Evolutionary conservation across 2,888 invertebrate genomes (phyloP), one percentile per base, ranked within the genome.

Genomic region (Pegoplata infirma): DNA sequence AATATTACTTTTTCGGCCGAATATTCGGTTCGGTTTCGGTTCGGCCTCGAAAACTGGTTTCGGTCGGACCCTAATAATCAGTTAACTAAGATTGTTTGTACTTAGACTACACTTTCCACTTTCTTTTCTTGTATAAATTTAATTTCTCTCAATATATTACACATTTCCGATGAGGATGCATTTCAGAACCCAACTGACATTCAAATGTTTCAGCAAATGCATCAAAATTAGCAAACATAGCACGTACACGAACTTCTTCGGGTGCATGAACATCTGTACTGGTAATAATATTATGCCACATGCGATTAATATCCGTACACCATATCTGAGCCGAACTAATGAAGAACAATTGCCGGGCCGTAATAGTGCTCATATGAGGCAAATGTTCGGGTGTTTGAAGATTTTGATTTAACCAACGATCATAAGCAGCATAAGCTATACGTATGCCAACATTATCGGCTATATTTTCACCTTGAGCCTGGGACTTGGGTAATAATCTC

Each of bases 361-460:
- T 82, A 14, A 83, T 58, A 5, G 25, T 83, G 3, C 82, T 25
- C 68, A 88, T 79, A 3, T 83, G 80, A 0, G 88, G 87, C 47
- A 88, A 36, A 58, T 72, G 61, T 32, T 79, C 79, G 2, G 67
- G 66, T 0, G 69, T 71, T 76, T 87, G n/a, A 53, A 76, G 7
- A 6, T 74, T 58, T 66, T 81, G 25, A 58, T 49, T 55, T n/a
- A 85, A 69, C 89, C 87, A 88, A 19, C 75, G 81, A 2, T 81
- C 64, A 49, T 87, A 89, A 19, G 89, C 87, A 10, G 77, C 68
- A 64, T 85, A 84, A 3, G 89, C 84, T 21, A 87, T 84, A 28
- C 85, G 88, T 6, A 88, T 58, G 7, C 85, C 89, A n/a, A 83
- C 84, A 82, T 87, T 88, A 67, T 89, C 89, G 12, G 88, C 87